Conservation (phyloP, 2,113 vertebrate species). For the Platichthys stellatus region DNA sequence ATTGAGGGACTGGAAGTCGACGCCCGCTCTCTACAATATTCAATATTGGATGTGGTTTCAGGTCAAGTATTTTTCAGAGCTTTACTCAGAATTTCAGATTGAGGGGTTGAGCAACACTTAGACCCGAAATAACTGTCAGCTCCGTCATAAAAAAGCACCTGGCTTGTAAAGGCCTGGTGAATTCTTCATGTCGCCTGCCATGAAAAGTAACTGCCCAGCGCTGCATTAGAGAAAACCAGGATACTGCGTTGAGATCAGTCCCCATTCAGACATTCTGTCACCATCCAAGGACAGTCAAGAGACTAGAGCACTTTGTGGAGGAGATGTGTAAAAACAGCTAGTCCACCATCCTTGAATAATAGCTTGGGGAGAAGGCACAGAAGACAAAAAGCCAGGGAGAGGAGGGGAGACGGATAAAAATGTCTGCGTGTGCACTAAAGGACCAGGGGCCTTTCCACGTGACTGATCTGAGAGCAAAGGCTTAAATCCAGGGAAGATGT, state of each 20-base stretch:
- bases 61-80: conserved; percentile 48
- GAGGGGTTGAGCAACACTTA: conserved; percentile 22
- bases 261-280: conserved; percentile 64
- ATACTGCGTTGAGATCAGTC: conserved; percentile 56
- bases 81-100: conserved; percentile 48
- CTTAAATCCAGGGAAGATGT: conserved; percentile 72
- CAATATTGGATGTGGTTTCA: conserved; percentile 50
- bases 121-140: conserved; percentile 30
- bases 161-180: conserved; percentile 30
- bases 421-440: conserved; percentile 66
- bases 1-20: conserved; percentile 34
- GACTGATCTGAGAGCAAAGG: conserved; percentile 73
- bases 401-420: conserved; percentile 59
- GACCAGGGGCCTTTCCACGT: conserved; percentile 72
- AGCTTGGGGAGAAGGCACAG: conserved; percentile 45
- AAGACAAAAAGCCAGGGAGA: conserved; percentile 35
- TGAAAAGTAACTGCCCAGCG: conserved; percentile 32
- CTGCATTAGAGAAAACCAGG: conserved; percentile 61
- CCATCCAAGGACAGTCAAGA: conserved; percentile 58
- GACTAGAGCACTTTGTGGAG: conserved; percentile 59
- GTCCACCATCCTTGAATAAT: conserved; percentile 68
- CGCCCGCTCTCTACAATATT: conserved; percentile 21
- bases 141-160: conserved; percentile 40
- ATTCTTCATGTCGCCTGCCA: conserved; percentile 46
- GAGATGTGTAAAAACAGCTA: conserved; percentile 22